These are phyloP conservation scores for Paraescarpia echinospica DNA, from an alignment of 1,140 invertebrate genomes.

Conservation along the genomic window DNA sequence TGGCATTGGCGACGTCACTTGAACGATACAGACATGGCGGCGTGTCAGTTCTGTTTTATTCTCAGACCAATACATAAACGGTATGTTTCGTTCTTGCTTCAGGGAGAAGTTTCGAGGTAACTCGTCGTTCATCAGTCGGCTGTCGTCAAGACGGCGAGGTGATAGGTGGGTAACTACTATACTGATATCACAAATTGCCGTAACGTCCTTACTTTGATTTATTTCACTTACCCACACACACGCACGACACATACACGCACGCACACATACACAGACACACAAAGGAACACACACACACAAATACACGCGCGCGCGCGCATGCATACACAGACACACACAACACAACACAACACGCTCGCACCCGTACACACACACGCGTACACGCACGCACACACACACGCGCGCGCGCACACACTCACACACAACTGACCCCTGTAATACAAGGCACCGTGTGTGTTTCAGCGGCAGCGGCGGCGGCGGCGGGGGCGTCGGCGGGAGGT, in stretches of 20 bases:
- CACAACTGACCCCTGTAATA: not conserved
- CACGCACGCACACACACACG: no score
- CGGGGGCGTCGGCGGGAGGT: no score
- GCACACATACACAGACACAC: not conserved
- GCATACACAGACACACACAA: not conserved
- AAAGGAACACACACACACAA: no score
- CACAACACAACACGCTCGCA: not conserved
- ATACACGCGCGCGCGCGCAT: no score
- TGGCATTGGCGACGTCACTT: not conserved
- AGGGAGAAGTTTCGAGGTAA: slow-evolving; percentile 81
- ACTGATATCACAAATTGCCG: slow-evolving; percentile 10
- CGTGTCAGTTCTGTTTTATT: not conserved
- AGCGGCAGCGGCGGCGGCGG: not conserved
- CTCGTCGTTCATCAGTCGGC: slow-evolving; percentile 82
- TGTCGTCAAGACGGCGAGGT: slow-evolving; percentile 81
- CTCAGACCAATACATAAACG: not conserved
- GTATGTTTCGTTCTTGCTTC: slow-evolving; percentile 15
- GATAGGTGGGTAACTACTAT: slow-evolving; percentile 20
- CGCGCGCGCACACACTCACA: not conserved
- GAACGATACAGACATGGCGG: not conserved
- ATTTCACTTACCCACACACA: not conserved
- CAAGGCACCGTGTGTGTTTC: not conserved
- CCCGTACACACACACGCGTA: no score
- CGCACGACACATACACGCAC: not conserved
- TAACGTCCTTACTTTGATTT: not conserved